phyloP scores from a whole-genome alignment of 2,113 vertebrate species.

The Podilymbus podiceps region DNA sequence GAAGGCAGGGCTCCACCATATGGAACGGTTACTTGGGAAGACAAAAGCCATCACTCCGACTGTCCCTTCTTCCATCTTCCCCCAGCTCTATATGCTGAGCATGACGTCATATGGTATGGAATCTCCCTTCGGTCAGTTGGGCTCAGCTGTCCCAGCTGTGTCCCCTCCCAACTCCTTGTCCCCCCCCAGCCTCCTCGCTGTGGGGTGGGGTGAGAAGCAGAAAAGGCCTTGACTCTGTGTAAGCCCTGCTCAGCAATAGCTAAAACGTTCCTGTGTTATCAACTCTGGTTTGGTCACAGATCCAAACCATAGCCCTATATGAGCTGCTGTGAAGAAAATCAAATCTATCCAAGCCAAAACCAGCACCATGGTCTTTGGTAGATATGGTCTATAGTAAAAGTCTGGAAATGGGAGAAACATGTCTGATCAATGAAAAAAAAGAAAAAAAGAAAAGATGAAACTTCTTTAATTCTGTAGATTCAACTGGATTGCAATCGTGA shows the following conservation, averaged over 20 bases:
- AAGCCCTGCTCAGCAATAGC: not conserved
- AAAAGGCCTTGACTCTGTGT: not conserved
- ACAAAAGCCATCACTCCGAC: accelerated
- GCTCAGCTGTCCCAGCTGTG: not conserved
- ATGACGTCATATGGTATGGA: accelerated
- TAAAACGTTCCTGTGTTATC: not conserved
- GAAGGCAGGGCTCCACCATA: accelerated
- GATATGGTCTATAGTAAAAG: not conserved
- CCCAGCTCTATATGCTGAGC: not conserved
- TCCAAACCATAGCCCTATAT: not conserved
- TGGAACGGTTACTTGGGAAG: not conserved
- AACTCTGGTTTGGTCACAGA: not conserved
- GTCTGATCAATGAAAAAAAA: not conserved
- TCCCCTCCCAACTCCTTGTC: not conserved
- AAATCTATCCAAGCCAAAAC: not conserved
- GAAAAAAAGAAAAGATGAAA: not conserved
- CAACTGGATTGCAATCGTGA: not conserved
- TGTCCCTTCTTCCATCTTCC: not conserved
- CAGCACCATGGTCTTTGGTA: not conserved
- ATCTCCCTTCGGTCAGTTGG: not conserved
- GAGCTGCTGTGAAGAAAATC: not conserved
- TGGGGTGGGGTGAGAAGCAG: not conserved
- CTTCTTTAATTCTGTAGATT: not conserved
- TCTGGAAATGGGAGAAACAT: not conserved
- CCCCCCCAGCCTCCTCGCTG: accelerated